phyloP scores from a whole-genome alignment of 2,888 invertebrate species.

The Brachynemurus nebulosus region DNA sequence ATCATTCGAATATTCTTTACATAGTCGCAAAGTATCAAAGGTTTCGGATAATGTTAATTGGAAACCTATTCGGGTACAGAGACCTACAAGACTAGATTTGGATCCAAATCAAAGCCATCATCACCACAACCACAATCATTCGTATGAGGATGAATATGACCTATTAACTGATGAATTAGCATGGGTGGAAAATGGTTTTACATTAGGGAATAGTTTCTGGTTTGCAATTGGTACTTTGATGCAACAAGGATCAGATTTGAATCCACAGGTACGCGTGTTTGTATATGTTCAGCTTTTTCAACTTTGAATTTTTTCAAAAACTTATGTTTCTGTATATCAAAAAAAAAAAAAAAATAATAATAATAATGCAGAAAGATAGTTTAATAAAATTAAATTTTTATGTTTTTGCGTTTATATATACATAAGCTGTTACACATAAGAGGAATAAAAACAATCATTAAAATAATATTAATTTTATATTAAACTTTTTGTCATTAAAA shows the following conservation, averaged over 20 bases:
- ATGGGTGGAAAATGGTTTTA: constrained; percentile 64
- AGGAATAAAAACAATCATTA: too few relatives aligned
- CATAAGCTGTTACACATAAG: too few relatives aligned
- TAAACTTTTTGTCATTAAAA: too few relatives aligned
- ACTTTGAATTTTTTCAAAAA: too few relatives aligned
- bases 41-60: constrained; percentile 4
- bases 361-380: too few relatives aligned
- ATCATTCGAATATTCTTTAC: background rate
- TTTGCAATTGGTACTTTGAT: constrained; percentile 91
- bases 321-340: too few relatives aligned
- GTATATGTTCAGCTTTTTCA: too few relatives aligned
- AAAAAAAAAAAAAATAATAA: too few relatives aligned
- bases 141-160: constrained; percentile 10
- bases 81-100: constrained; percentile 5
- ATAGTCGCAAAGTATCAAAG: background rate
- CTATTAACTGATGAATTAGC: constrained; percentile 20
- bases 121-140: constrained; percentile 1
- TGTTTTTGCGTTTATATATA: too few relatives aligned
- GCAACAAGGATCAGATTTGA: constrained; percentile 83
- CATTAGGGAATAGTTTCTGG: constrained; percentile 84
- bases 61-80: constrained; percentile 3
- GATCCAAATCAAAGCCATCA: constrained; percentile 6
- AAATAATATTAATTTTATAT: too few relatives aligned
- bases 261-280: constrained; percentile 66
- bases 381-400: too few relatives aligned